Evolutionary conservation across 2,797 vertebrate genomes (phyloP).

Genomic region (Labroides dimidiatus): DNA sequence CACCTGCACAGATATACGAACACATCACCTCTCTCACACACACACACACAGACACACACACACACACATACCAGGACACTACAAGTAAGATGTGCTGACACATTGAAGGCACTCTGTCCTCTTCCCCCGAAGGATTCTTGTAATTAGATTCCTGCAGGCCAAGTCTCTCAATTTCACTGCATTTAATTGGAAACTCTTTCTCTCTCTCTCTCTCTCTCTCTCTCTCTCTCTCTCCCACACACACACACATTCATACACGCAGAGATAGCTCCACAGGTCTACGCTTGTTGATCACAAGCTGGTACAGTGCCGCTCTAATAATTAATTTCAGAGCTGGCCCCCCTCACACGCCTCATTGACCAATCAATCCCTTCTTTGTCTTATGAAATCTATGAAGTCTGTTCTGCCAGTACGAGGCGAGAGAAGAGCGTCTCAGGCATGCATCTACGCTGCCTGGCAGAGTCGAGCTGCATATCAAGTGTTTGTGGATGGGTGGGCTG

Average conservation of each 20-base stretch:
- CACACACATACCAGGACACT: slow-evolving; percentile 17
- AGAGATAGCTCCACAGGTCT: slow-evolving; percentile 72
- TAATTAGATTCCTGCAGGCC: slow-evolving; percentile 81
- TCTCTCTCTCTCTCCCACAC: slow-evolving; percentile 17
- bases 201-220: slow-evolving; percentile 44
- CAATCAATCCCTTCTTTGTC: slow-evolving; percentile 79
- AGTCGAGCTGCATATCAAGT: slow-evolving; percentile 40
- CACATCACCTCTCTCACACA: slow-evolving; percentile 27
- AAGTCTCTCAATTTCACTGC: slow-evolving; percentile 79
- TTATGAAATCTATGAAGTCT: slow-evolving; percentile 78
- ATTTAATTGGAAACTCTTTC: slow-evolving; percentile 76
- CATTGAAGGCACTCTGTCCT: slow-evolving; percentile 60
- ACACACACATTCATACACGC: slow-evolving; percentile 14
- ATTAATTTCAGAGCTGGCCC: slow-evolving; percentile 77
- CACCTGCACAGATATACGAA: slow-evolving; percentile 36
- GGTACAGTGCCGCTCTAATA: slow-evolving; percentile 68
- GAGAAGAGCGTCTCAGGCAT: slow-evolving; percentile 19
- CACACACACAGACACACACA: slow-evolving; percentile 24
- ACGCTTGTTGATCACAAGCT: slow-evolving; percentile 77
- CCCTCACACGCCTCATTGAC: slow-evolving; percentile 73
- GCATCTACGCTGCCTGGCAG: slow-evolving; percentile 13
- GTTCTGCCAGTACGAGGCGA: slow-evolving; percentile 18
- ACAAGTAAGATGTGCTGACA: slow-evolving; percentile 63
- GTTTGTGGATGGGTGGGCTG: slow-evolving; percentile 35
- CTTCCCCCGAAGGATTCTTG: slow-evolving; percentile 67